These are phyloP conservation scores for Gorsachius magnificus DNA, from an alignment of 2,797 vertebrate genomes.

Conservation along the genomic window DNA sequence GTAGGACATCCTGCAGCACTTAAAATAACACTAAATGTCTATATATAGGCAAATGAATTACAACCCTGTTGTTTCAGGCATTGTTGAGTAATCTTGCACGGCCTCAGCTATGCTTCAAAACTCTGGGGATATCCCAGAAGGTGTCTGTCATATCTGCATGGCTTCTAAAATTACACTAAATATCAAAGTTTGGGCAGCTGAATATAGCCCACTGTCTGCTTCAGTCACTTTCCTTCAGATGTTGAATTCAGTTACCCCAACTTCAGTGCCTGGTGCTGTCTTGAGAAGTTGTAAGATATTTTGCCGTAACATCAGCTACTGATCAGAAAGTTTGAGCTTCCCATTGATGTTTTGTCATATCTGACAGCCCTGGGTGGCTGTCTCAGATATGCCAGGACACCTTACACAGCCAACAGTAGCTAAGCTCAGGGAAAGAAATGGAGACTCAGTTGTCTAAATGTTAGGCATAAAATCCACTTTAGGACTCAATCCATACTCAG, in stretches of 20 bases:
- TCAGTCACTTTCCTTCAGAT: neutral
- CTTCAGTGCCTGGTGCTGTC: neutral
- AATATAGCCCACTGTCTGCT: neutral
- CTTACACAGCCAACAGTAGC: neutral
- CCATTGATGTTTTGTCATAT: neutral
- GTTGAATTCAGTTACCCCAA: neutral
- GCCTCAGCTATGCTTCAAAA: neutral
- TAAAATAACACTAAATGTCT: slow-evolving; percentile 11
- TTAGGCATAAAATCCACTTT: neutral
- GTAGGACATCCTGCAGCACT: neutral
- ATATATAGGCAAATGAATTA: neutral
- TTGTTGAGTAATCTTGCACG: neutral
- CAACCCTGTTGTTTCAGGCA: neutral
- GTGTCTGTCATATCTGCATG: neutral
- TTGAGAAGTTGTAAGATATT: neutral
- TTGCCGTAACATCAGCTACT: neutral
- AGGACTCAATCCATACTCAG: neutral
- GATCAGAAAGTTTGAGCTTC: neutral
- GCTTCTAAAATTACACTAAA: neutral
- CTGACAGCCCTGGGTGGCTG: neutral
- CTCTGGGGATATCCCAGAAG: neutral
- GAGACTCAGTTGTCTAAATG: neutral
- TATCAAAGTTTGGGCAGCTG: neutral
- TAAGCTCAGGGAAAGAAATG: neutral
- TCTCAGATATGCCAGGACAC: neutral